phyloP scores from a whole-genome alignment of 2,888 invertebrate genomes.

The Teleogryllus oceanicus region DNA sequence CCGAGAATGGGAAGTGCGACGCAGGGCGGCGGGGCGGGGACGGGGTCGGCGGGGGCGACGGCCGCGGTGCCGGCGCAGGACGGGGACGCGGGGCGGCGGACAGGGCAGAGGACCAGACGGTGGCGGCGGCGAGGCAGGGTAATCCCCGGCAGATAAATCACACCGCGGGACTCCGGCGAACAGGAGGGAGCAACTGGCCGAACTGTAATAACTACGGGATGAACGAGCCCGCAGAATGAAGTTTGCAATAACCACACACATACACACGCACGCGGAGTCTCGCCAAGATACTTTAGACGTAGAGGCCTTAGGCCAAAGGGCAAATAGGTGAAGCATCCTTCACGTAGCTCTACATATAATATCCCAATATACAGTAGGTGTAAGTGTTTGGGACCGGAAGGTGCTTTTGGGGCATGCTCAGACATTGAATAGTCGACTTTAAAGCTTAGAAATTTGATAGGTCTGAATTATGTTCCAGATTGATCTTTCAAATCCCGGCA shows the following conservation, averaged over 20 bases:
- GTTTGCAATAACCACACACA: slow-evolving; percentile 32
- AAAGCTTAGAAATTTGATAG: slow-evolving; percentile 7
- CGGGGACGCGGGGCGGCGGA: background rate
- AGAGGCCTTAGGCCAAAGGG: slow-evolving; percentile 19
- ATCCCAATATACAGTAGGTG: slow-evolving; percentile 3
- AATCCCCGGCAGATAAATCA: slow-evolving; percentile 35
- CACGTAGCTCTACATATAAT: slow-evolving; percentile 9
- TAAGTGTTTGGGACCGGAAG: background rate
- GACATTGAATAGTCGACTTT: background rate
- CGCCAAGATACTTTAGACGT: background rate
- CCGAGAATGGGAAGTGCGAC: background rate
- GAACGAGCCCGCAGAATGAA: slow-evolving; percentile 34
- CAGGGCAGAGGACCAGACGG: background rate
- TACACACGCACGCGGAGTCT: slow-evolving; percentile 1
- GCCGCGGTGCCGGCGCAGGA: background rate
- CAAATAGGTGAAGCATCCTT: slow-evolving; percentile 28
- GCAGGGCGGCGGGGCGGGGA: background rate
- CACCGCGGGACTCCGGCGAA: slow-evolving; percentile 25
- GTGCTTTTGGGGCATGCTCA: background rate
- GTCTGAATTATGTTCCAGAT: background rate
- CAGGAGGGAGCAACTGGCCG: slow-evolving; percentile 21
- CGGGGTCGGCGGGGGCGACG: background rate
- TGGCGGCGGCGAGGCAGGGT: slow-evolving; percentile 27
- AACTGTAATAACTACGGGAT: slow-evolving; percentile 35
- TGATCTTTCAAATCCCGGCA: background rate